Base-by-base conservation (phyloP, 2,113 vertebrate genomes). In the Microtus richardsoni region DNA sequence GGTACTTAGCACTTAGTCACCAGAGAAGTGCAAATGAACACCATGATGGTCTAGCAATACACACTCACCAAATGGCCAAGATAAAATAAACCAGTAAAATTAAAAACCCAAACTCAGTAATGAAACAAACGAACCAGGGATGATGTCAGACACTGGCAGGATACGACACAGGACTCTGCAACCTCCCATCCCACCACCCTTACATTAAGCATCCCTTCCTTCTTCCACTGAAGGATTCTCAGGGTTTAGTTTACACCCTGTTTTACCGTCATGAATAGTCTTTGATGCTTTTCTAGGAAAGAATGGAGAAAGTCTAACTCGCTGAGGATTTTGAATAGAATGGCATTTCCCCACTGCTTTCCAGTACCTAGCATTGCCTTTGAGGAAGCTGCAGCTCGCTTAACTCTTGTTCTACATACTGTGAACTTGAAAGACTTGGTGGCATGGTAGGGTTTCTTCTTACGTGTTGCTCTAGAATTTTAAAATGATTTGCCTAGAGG, bases 21-120 rank as follows among this genome's bases (percentile, higher is more conserved):
- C n/a, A 80, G 54, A 70, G 85, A 60, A 80, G 49, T 75, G 30
- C 30, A 94, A 88, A 92, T 62, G 88, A 89, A 80, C 77, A 0
- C 30, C 36, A 41, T 13, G 71, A 66, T 19, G 28, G n/a, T 41
- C 71, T 70, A 14, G n/a, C 28, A 86, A 36, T 86, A 36, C 10
- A 47, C 6, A 86, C 30, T 47, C 17, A 36, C 16, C 39, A 33
- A 44, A 85, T 30, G n/a, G 41, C 60, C 28, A 30, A 84, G 60
- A 66, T 12, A 64, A 85, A 85, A 44, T 66, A 30, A 66, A 33
- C 60, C 39, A 85, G 60, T 39, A 47, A 85, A 47, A n/a, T 71
- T n/a, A 7, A 24, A 24, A 26, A 14, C 3, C 11, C 78, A 26
- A 28, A 16, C 52, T 82, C 21, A 12, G 52, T 44, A 62, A 33